Base-by-base conservation (phyloP, 1,140 invertebrate species). In the Drosophila bocqueti region DNA sequence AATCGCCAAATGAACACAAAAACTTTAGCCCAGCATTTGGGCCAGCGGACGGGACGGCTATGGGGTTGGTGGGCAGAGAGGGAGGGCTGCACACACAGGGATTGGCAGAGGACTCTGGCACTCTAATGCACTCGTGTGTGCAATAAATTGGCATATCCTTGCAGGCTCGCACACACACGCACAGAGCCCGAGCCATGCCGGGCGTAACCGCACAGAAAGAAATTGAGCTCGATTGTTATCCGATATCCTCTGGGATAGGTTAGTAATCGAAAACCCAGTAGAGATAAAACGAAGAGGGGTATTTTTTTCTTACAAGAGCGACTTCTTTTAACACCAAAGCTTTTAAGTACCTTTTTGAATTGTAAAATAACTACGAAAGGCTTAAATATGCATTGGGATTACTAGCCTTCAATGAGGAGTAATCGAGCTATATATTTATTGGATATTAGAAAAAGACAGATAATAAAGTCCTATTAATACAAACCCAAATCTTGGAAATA, bases 121-220 rank as follows among this genome's bases (percentile, higher is more conserved):
- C 81, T 90, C 82, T 90, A 90, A 90, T 91, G 85, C 85, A 90
- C 85, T 90, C 85, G 85, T 90, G 85, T 90, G 85, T 90, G 85
- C 85, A 91, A 90, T 90, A 90, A 90, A 90, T 91, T 90, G 85
- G 85, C 82, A 90, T 90, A 90, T 90, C 85, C 85, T 90, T 91
- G 68, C 81, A 57, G 52, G 45, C 76, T 75, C 60, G 46, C 54
- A 57, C 77, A 57, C 77, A 65, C 50, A 54, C 60, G 47, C 42
- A 49, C 43, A 62, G 34, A 62, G 24, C 36, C 26, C 9, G 21
- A 57, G 21, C 36, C 9, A 26, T 7, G 54, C 18, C 52, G 24
- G 34, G 18, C 18, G 34, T 55, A 43, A 11, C 6, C n/a, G 18
- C 36, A 68, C 38, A 42, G 52, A 21, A 34, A 50, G 55, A 58